These are phyloP conservation scores for Chaetoderma sp. DNA, from an alignment of 2,888 invertebrate species.

Conservation along the genomic window DNA sequence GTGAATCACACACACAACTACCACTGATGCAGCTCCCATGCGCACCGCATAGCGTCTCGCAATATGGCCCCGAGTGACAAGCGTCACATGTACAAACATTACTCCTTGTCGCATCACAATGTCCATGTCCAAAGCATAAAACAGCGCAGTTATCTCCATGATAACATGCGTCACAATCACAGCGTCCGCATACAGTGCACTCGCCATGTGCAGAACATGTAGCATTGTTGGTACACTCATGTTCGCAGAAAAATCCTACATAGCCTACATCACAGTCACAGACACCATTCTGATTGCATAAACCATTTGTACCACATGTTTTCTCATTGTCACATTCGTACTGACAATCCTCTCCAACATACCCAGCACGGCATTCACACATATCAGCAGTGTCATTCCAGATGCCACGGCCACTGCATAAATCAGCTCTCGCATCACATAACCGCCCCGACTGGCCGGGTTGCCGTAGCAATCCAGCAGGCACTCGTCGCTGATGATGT, in stretches of 20 bases:
- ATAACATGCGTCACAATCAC: constrained; percentile 52
- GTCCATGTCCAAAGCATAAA: constrained; percentile 44
- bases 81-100: constrained; percentile 47
- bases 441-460: constrained; percentile 26
- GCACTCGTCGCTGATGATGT: constrained; percentile 28
- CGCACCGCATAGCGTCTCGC: constrained; percentile 48
- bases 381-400: constrained; percentile 17
- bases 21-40: constrained; percentile 40
- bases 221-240: constrained; percentile 37
- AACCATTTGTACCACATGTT: constrained; percentile 43
- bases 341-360: constrained; percentile 50
- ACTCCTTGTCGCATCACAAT: constrained; percentile 36
- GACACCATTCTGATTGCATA: constrained; percentile 39
- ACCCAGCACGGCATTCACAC: constrained; percentile 43
- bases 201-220: constrained; percentile 47
- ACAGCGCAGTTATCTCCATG: constrained; percentile 45
- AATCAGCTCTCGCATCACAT: constrained; percentile 24
- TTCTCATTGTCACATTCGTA: constrained; percentile 35
- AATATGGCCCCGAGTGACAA: constrained; percentile 47
- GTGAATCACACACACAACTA: constrained; percentile 41
- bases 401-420: constrained; percentile 44
- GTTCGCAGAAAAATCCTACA: constrained; percentile 47
- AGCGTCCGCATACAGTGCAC: constrained; percentile 45
- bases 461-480: constrained; percentile 29
- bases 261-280: constrained; percentile 47